Evolutionary conservation across 1,140 invertebrate species (phyloP).

Genomic region (Hylaeus anthracinus): DNA sequence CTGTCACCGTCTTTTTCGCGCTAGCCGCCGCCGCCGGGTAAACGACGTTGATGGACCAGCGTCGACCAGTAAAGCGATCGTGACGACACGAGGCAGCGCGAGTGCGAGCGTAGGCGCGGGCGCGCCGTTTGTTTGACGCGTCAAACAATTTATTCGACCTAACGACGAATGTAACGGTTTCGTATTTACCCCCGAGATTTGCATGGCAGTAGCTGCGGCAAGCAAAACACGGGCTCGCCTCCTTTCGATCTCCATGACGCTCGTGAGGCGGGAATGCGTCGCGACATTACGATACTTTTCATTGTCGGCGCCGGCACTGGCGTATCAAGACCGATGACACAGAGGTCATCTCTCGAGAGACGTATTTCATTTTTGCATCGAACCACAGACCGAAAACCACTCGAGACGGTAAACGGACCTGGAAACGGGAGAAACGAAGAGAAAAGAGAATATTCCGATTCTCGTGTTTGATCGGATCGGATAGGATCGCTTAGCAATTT

Average conservation of each 20-base stretch:
- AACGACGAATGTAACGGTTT: too few relatives aligned
- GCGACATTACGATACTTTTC: slow-evolving; percentile 62
- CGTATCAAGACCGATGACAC: slow-evolving; percentile 3
- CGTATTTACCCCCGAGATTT: too few relatives aligned
- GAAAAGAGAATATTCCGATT: too few relatives aligned
- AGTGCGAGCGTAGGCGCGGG: too few relatives aligned
- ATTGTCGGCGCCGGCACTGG: slow-evolving; percentile 5
- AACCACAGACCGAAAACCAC: background rate
- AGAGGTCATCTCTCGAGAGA: slow-evolving; percentile 36
- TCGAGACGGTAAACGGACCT: background rate
- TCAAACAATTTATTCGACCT: too few relatives aligned
- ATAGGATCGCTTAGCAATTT: too few relatives aligned
- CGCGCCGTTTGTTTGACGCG: too few relatives aligned
- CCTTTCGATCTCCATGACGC: background rate
- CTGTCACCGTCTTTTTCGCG: background rate
- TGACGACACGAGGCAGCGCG: too few relatives aligned
- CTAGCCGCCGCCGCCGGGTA: slow-evolving; percentile 22
- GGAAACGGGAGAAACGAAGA: background rate
- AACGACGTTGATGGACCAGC: slow-evolving; percentile 33
- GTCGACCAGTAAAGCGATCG: background rate
- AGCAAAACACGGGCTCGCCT: background rate
- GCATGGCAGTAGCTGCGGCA: too few relatives aligned
- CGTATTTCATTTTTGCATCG: slow-evolving; percentile 56
- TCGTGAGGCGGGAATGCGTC: slow-evolving; percentile 16
- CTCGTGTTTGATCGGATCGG: too few relatives aligned